phyloP scores from a whole-genome alignment of 2,888 invertebrate species.

The Clunio marinus region DNA sequence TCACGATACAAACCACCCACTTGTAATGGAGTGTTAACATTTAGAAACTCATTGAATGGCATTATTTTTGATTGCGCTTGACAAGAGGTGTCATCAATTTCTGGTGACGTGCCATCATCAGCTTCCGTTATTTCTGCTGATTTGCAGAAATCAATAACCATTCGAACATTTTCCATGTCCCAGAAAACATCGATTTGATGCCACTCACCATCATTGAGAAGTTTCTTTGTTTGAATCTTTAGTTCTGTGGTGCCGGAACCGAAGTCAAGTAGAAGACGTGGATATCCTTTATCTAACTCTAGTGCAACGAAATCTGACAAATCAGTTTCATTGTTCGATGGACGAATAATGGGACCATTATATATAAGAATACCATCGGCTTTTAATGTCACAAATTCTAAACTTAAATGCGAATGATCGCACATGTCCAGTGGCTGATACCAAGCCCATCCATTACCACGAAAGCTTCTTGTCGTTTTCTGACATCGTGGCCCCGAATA shows the following conservation, averaged over 20 bases:
- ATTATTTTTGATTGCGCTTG: conserved; percentile 52
- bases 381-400: conserved; percentile 56
- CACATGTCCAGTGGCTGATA: conserved; percentile 58
- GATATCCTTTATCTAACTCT: conserved; percentile 55
- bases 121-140: conserved; percentile 50
- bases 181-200: conserved; percentile 58
- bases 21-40: conserved; percentile 56
- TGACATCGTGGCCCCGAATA: conserved; percentile 61
- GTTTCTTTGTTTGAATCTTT: conserved; percentile 46
- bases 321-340: conserved; percentile 49
- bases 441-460: conserved; percentile 58
- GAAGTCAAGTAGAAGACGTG: conserved; percentile 54
- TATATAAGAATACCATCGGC: conserved; percentile 57
- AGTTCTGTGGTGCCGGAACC: conserved; percentile 54
- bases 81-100: conserved; percentile 53
- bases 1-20: conserved; percentile 55
- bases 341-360: conserved; percentile 56
- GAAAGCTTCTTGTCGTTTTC: conserved; percentile 56
- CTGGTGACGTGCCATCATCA: conserved; percentile 50
- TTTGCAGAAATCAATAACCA: conserved; percentile 55
- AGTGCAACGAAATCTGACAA: conserved; percentile 56
- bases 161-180: conserved; percentile 53
- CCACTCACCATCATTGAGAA: conserved; percentile 58
- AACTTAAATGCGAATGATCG: conserved; percentile 55
- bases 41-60: conserved; percentile 56